Conservation (phyloP, 2,888 invertebrate genomes). For the Hirtodrosophila duncani region DNA sequence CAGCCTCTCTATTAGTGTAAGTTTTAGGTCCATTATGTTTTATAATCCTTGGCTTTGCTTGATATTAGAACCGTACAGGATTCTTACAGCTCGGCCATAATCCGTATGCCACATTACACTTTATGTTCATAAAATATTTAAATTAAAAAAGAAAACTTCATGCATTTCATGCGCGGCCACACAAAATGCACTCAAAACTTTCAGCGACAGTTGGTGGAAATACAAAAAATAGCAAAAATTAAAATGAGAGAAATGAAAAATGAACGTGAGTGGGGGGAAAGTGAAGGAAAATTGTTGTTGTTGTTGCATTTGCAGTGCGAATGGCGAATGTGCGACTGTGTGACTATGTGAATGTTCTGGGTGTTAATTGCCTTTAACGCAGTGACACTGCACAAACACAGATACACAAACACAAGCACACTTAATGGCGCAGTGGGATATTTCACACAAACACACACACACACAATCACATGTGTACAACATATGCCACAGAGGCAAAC, state of each 20-base stretch:
- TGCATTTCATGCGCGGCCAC: constrained; percentile 38
- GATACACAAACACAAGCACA: constrained; percentile 37
- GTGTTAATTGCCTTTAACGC: constrained; percentile 62
- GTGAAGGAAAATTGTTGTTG: constrained; percentile 8
- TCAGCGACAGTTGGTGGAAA: constrained; percentile 33
- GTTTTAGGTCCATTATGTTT: too few species aligned
- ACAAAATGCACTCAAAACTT: constrained; percentile 44
- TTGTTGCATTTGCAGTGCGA: constrained; percentile 8
- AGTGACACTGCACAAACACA: constrained; percentile 51
- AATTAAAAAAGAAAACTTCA: constrained; percentile 28
- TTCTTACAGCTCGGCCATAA: too few species aligned
- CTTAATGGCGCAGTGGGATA: constrained; percentile 47
- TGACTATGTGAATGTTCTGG: too few species aligned
- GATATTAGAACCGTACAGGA: too few species aligned
- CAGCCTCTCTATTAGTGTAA: too few species aligned
- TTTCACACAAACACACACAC: constrained; percentile 6
- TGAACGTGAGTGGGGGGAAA: constrained; percentile 6
- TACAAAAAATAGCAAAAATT: constrained; percentile 29
- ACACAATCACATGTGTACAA: constrained; percentile 8
- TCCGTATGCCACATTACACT: constrained; percentile 20
- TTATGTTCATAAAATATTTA: constrained; percentile 37
- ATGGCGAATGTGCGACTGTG: too few species aligned
- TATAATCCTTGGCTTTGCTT: too few species aligned
- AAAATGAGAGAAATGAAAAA: constrained; percentile 11
- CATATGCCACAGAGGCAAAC: constrained; percentile 42